Conservation (phyloP, 2,797 vertebrate species). For the Karalla daura region DNA sequence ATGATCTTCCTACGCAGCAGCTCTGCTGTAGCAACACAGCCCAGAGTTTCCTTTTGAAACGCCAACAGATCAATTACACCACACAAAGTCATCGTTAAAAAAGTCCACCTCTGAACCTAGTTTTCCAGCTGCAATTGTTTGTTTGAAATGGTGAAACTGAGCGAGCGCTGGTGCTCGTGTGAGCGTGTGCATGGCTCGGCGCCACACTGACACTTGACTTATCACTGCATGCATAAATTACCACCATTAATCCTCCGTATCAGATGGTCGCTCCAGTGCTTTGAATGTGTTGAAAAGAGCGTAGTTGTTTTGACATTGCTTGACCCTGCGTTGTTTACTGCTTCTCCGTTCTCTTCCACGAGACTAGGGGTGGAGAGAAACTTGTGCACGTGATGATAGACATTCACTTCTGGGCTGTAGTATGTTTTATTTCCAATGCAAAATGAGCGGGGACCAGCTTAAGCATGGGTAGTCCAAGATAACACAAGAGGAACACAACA, state of each 20-base stretch:
- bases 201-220: slow-evolving; percentile 61
- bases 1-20: slow-evolving; percentile 49
- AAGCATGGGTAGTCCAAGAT: slow-evolving; percentile 4
- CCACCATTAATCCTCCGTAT: slow-evolving; percentile 70
- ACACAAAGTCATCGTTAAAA: slow-evolving; percentile 59
- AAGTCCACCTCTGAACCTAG: slow-evolving; percentile 57
- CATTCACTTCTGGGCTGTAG: slow-evolving; percentile 24
- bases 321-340: slow-evolving; percentile 73
- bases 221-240: slow-evolving; percentile 69
- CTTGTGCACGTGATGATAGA: slow-evolving; percentile 36
- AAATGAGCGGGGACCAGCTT: slow-evolving; percentile 28
- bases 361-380: slow-evolving; percentile 66
- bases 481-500: slow-evolving; percentile 22
- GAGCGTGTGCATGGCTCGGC: slow-evolving; percentile 27
- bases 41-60: slow-evolving; percentile 53
- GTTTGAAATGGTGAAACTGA: slow-evolving; percentile 56
- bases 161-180: slow-evolving; percentile 25
- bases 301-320: slow-evolving; percentile 61
- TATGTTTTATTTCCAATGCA: slow-evolving; percentile 53
- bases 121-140: slow-evolving; percentile 46
- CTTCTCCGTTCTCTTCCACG: slow-evolving; percentile 55
- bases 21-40: slow-evolving; percentile 45
- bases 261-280: slow-evolving; percentile 68
- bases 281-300: slow-evolving; percentile 67
- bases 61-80: slow-evolving; percentile 51